phyloP scores from a whole-genome alignment of 2,113 vertebrate genomes.

The Grus americana region DNA sequence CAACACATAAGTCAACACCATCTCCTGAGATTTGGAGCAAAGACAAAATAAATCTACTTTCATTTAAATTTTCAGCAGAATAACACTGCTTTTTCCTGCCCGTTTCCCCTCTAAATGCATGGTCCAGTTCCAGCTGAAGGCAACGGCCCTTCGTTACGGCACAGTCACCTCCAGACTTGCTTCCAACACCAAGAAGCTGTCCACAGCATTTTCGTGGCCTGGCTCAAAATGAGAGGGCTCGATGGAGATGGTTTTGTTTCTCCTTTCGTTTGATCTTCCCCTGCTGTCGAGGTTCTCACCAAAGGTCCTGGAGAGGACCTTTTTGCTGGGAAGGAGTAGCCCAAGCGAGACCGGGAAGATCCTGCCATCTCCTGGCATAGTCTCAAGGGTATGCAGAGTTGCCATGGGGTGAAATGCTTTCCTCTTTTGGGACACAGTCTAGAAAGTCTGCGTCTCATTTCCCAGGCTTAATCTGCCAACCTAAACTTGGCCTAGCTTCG shows the following conservation, averaged over 20 bases:
- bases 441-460: not conserved
- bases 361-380: not conserved
- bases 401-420: not conserved
- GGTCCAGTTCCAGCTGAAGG: not conserved
- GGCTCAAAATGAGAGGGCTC: not conserved
- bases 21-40: slow-evolving; percentile 11
- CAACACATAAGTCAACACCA: not conserved
- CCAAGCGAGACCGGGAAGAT: not conserved
- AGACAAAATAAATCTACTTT: slow-evolving; percentile 36
- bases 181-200: not conserved
- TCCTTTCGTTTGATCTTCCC: not conserved
- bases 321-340: not conserved
- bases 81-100: not conserved
- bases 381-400: not conserved
- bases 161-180: not conserved
- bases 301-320: not conserved
- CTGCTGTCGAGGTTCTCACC: not conserved
- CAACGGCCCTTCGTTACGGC: accelerated
- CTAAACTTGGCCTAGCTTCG: not conserved
- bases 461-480: not conserved
- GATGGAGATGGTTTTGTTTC: not conserved
- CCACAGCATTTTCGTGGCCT: not conserved
- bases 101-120: not conserved
- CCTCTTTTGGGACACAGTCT: not conserved
- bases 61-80: slow-evolving; percentile 15